A percentile compares a stretch with the other conserved stretches of the same genome.
Conservation (phyloP, 2,113 vertebrate species). For the Melanotaenia duboulayi region DNA sequence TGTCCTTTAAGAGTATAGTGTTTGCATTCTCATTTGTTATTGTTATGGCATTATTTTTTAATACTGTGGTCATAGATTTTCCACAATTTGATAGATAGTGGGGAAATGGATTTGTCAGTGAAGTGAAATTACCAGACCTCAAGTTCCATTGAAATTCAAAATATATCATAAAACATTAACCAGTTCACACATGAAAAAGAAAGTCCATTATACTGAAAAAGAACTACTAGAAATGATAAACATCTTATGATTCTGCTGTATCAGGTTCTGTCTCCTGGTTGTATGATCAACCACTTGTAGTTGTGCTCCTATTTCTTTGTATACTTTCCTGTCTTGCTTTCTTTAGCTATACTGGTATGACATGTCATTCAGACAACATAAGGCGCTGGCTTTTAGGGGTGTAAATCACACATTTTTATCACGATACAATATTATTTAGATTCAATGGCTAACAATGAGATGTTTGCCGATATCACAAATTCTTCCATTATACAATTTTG, state of each 20-base stretch:
- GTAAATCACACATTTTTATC: too few species aligned
- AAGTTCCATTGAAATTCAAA: neutral
- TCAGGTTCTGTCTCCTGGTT: neutral
- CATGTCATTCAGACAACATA: neutral
- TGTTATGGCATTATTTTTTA: neutral
- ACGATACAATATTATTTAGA: too few species aligned
- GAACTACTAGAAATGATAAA: neutral
- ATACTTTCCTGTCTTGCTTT: neutral
- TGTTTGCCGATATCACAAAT: too few species aligned
- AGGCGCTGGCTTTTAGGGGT: neutral
- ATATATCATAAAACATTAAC: neutral
- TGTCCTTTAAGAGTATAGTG: neutral
- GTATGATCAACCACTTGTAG: too few species aligned
- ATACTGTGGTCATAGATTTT: neutral
- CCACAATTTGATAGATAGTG: too few species aligned
- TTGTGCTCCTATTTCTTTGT: too few species aligned
- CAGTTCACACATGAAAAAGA: neutral
- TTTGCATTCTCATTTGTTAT: neutral
- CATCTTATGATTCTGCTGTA: neutral
- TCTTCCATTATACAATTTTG: too few species aligned
- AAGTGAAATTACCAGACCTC: neutral
- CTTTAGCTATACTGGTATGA: neutral
- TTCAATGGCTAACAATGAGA: too few species aligned
- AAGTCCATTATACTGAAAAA: neutral
- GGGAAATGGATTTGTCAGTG: neutral